Percentiles rank a stretch among this genome's conserved stretches.
Evolutionary conservation across 2,888 invertebrate genomes (phyloP).

Genomic region (Cordilura impudica): DNA sequence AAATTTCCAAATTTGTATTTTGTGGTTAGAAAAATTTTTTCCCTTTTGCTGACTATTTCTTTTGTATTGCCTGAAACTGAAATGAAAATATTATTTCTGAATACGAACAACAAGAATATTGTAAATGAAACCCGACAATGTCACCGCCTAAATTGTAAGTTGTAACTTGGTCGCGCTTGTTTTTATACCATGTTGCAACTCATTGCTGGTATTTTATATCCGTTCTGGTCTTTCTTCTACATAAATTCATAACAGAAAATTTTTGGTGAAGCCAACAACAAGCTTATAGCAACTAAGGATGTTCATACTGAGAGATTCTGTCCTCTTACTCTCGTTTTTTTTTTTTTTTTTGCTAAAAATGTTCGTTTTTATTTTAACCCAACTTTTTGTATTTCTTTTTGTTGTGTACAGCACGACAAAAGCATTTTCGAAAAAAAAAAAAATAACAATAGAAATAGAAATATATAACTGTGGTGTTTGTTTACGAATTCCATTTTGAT

Average conservation of each 20-base stretch:
- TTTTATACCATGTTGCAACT: background rate
- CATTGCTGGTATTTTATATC: slow-evolving; percentile 26
- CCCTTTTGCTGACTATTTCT: no score
- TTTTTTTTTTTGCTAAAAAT: slow-evolving; percentile 3
- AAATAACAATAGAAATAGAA: no score
- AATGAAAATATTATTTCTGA: background rate
- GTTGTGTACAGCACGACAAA: no score
- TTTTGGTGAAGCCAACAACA: background rate
- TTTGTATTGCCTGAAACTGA: no score
- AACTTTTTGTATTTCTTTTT: background rate
- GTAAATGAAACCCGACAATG: slow-evolving; percentile 33
- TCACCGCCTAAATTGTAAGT: slow-evolving; percentile 37
- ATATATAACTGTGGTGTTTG: slow-evolving; percentile 49
- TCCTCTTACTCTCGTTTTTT: background rate
- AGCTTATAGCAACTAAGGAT: slow-evolving; percentile 1
- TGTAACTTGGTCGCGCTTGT: background rate
- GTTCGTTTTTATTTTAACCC: background rate
- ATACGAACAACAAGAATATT: background rate
- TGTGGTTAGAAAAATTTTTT: no score
- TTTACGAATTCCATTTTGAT: slow-evolving; percentile 50
- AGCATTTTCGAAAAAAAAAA: background rate
- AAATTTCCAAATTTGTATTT: no score
- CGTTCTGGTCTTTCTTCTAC: slow-evolving; percentile 1
- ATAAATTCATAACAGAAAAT: background rate
- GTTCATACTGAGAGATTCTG: background rate